phyloP scores from a whole-genome alignment of 2,113 vertebrate species.

The Mastomys coucha region DNA sequence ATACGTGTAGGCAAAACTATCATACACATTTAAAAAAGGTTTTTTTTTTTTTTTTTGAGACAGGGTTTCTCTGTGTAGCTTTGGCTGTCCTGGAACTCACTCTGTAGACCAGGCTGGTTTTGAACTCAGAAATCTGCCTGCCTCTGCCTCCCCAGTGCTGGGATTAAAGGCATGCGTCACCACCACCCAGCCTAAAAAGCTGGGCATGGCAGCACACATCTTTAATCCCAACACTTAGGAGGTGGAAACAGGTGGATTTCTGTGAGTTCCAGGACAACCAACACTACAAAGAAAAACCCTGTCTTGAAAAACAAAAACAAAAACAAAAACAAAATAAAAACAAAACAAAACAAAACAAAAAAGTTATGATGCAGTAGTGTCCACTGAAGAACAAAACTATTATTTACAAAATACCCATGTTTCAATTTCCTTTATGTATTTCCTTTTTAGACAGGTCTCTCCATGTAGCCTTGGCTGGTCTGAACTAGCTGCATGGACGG shows the following conservation, averaged over 20 bases:
- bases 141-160: too few species aligned
- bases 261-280: not conserved
- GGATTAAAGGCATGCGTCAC: too few species aligned
- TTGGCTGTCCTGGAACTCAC: too few species aligned
- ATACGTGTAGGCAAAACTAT: not conserved
- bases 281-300: not conserved
- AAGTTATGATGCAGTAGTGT: not conserved
- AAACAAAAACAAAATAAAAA: not conserved
- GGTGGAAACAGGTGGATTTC: not conserved
- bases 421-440: not conserved
- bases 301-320: not conserved
- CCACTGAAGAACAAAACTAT: not conserved
- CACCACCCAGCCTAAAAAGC: too few species aligned
- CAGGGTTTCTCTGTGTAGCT: too few species aligned
- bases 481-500: not conserved
- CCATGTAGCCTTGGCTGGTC: not conserved
- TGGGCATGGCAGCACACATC: not conserved
- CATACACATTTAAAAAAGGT: not conserved
- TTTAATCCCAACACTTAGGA: not conserved
- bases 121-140: too few species aligned
- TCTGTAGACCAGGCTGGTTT: too few species aligned
- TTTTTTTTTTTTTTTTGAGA: too few species aligned
- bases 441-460: not conserved
- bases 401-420: not conserved
- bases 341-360: not conserved